Conservation (phyloP, 1,140 invertebrate species). For the Drosophila ficusphila region DNA sequence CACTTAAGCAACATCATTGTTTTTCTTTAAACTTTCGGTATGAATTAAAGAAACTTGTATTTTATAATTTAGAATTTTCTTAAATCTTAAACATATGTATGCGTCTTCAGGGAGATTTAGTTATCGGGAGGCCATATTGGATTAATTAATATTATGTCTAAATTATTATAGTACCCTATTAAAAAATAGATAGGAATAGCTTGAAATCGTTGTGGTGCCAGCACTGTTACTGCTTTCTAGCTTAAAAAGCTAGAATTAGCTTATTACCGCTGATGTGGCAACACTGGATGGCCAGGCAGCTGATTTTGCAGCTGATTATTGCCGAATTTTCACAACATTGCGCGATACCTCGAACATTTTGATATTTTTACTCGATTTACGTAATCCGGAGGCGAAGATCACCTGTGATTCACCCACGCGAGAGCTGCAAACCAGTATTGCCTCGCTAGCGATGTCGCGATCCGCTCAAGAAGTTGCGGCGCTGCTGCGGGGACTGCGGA, state of each 20-base stretch:
- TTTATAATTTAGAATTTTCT: too few species aligned
- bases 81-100: too few species aligned
- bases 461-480: conserved; percentile 86
- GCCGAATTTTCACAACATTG: conserved; percentile 4
- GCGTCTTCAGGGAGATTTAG: too few species aligned
- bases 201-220: neutral
- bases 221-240: too few species aligned
- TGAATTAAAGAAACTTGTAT: too few species aligned
- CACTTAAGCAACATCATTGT: conserved; percentile 1
- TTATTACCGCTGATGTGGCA: neutral
- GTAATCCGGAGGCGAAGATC: conserved; percentile 5
- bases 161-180: neutral
- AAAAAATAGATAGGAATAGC: neutral
- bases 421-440: conserved; percentile 8
- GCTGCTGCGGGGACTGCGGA: conserved; percentile 87
- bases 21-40: too few species aligned
- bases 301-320: neutral
- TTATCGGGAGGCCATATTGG: too few species aligned
- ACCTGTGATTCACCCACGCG: conserved; percentile 3
- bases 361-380: neutral
- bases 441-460: conserved; percentile 57
- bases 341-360: neutral
- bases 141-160: too few species aligned
- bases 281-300: neutral
- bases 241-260: neutral